phyloP scores from a whole-genome alignment of 2,797 vertebrate genomes.

The Mus spretus region DNA sequence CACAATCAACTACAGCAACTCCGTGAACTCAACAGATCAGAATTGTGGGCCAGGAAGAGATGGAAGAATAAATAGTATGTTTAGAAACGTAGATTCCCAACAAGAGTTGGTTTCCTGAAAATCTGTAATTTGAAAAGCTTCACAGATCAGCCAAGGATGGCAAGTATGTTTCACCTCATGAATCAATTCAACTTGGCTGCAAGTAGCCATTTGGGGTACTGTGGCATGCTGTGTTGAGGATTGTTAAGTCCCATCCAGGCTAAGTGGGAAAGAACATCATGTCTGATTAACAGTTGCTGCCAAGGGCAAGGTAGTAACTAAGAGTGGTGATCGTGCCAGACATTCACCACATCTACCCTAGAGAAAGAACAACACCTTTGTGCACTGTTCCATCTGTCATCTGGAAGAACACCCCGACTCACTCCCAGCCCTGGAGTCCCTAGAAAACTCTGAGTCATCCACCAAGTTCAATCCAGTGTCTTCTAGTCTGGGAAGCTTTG shows the following conservation, averaged over 20 bases:
- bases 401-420: not conserved
- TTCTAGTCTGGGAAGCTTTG: constrained; percentile 20
- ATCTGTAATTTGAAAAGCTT: constrained; percentile 63
- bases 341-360: not conserved
- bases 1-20: not conserved
- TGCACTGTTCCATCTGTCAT: not conserved
- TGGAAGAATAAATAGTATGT: not conserved
- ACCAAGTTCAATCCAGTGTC: constrained; percentile 55
- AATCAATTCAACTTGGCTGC: constrained; percentile 61
- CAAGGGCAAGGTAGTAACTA: not conserved
- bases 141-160: constrained; percentile 35
- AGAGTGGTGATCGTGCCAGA: not conserved
- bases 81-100: constrained; percentile 57
- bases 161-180: constrained; percentile 57
- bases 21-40: constrained; percentile 39
- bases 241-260: not conserved
- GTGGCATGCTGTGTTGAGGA: constrained; percentile 6
- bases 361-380: constrained; percentile 53
- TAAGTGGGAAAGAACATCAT: constrained; percentile 54
- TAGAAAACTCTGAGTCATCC: constrained; percentile 58
- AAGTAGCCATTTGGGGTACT: constrained; percentile 41
- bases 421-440: not conserved
- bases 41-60: not conserved
- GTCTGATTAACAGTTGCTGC: constrained; percentile 55
- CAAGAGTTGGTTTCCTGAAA: constrained; percentile 66